A percentile compares a stretch with the other conserved stretches of the same genome.
Conservation (phyloP, 2,888 invertebrate genomes). For the Notodonta dromedarius region DNA sequence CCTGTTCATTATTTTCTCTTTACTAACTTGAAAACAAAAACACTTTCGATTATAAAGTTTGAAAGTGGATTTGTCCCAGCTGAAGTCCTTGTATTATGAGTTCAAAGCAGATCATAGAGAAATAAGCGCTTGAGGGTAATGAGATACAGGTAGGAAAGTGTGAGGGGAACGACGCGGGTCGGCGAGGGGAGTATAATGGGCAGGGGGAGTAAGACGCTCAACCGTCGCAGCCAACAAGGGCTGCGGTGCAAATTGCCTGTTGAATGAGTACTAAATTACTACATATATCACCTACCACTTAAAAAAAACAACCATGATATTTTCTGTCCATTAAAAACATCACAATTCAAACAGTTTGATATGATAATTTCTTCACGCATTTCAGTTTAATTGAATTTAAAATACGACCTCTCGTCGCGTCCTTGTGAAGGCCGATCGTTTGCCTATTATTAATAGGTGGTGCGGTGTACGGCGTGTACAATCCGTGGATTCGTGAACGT, state of each 20-base stretch:
- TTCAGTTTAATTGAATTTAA: conserved; percentile 45
- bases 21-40: conserved; percentile 26
- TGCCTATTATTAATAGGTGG: conserved; percentile 55
- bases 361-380: conserved; percentile 41
- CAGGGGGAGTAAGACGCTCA: conserved; percentile 33
- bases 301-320: conserved; percentile 11
- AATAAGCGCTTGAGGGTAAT: conserved; percentile 60
- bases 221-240: conserved; percentile 40
- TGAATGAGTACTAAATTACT: conserved; percentile 39
- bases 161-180: conserved; percentile 21
- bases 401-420: conserved; percentile 57
- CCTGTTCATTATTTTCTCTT: conserved; percentile 7
- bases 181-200: conserved; percentile 31
- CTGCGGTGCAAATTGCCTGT: conserved; percentile 53
- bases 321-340: conserved; percentile 43
- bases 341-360: conserved; percentile 32
- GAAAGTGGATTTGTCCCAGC: conserved; percentile 28
- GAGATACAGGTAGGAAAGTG: conserved; percentile 47
- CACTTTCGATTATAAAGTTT: conserved; percentile 26
- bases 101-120: conserved; percentile 53
- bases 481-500: conserved; percentile 56
- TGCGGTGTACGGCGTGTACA: conserved; percentile 53
- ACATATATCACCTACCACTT: too few relatives aligned
- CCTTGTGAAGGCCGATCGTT: conserved; percentile 76
- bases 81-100: conserved; percentile 41